phyloP scores from a whole-genome alignment of 2,888 invertebrate genomes.

The Xestia rhomboidea region DNA sequence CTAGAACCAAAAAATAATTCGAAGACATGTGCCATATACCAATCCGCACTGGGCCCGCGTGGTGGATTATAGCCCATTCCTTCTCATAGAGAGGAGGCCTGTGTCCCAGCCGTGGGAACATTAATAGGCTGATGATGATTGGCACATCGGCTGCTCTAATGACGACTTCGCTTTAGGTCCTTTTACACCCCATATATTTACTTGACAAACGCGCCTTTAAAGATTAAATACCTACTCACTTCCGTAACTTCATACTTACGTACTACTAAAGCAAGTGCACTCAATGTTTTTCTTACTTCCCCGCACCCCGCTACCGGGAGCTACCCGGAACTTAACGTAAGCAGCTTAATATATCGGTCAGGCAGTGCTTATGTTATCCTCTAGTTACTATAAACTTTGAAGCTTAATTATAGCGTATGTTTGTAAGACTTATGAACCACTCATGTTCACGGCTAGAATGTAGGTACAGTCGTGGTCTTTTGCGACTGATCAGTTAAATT shows the following conservation, averaged over 20 bases:
- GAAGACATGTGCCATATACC: no score
- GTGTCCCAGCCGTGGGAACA: no score
- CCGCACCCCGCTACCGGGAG: slow-evolving; percentile 7
- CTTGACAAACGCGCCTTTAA: background rate
- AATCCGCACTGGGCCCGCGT: no score
- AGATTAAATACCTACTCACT: slow-evolving; percentile 7
- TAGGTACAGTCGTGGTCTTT: background rate
- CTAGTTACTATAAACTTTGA: slow-evolving; percentile 32
- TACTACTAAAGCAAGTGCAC: slow-evolving; percentile 19
- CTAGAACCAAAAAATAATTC: no score
- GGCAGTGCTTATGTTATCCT: slow-evolving; percentile 40
- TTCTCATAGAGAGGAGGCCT: no score
- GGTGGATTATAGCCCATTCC: no score
- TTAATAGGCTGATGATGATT: no score
- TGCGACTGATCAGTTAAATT: no score
- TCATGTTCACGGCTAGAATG: slow-evolving; percentile 1
- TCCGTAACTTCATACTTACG: slow-evolving; percentile 6
- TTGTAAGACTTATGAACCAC: slow-evolving; percentile 23
- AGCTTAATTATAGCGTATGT: slow-evolving; percentile 8
- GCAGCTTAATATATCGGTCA: slow-evolving; percentile 49
- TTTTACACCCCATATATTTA: background rate
- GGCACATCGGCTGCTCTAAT: background rate
- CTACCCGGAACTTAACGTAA: slow-evolving; percentile 42
- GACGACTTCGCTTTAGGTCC: background rate
- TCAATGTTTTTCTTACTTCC: slow-evolving; percentile 34